Evolutionary conservation across 2,888 invertebrate species (phyloP).

Genomic region (Amaurobius ferox): DNA sequence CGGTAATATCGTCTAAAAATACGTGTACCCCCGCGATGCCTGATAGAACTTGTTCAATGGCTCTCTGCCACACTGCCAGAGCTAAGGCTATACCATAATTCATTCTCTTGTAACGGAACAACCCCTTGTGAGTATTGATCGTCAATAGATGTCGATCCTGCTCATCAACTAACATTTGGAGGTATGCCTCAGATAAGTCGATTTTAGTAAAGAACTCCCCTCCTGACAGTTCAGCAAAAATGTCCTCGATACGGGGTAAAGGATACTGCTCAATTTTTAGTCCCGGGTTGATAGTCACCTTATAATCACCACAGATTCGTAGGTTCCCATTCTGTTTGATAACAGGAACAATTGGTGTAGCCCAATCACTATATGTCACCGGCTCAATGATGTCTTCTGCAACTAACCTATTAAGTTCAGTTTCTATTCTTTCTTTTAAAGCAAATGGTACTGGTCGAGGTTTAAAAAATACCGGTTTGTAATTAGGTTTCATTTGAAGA

Average conservation of each 20-base stretch:
- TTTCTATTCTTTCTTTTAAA: conserved; percentile 52
- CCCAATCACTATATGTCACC: conserved; percentile 48
- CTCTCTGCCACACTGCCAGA: conserved; percentile 75
- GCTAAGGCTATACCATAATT: conserved; percentile 77
- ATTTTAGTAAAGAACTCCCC: conserved; percentile 74
- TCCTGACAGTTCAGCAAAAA: conserved; percentile 75
- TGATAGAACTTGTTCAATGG: conserved; percentile 32
- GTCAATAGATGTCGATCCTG: conserved; percentile 74
- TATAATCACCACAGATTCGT: conserved; percentile 77
- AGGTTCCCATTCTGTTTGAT: conserved; percentile 66
- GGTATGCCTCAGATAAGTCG: conserved; percentile 76
- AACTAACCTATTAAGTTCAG: conserved; percentile 45
- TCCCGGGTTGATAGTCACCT: conserved; percentile 74
- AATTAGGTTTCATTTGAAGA: conserved; percentile 53
- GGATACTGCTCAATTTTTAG: conserved; percentile 75
- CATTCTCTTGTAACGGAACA: conserved; percentile 74
- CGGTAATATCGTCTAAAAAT: conserved; percentile 21
- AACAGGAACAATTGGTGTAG: conserved; percentile 52
- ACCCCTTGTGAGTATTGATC: conserved; percentile 75
- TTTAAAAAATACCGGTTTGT: conserved; percentile 53
- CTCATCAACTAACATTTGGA: conserved; percentile 76
- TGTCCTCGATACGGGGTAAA: conserved; percentile 74
- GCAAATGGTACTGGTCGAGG: conserved; percentile 52
- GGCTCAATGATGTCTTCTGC: conserved; percentile 50
- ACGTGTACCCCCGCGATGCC: conserved; percentile 17